Percentiles rank a stretch among this genome's conserved stretches.
Conservation (phyloP, 2,113 vertebrate species). For the Phocoena phocoena region DNA sequence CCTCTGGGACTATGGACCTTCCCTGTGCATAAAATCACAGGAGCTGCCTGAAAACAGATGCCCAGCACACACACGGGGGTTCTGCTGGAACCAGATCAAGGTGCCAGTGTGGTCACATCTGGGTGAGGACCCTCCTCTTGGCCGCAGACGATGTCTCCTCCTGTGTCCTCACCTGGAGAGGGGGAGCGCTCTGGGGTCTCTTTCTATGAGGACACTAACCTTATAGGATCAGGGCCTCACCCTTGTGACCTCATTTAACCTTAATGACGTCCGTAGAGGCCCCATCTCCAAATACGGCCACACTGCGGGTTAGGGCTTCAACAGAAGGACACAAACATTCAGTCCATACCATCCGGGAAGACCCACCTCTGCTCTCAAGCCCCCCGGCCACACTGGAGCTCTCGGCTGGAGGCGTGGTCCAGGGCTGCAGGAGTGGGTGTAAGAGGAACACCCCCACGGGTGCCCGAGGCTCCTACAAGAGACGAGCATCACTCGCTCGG, state of each 20-base stretch:
- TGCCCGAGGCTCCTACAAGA: not conserved
- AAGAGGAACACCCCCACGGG: fast-evolving
- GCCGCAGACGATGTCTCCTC: fast-evolving
- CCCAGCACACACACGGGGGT: not conserved
- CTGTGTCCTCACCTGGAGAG: fast-evolving
- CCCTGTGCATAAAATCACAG: fast-evolving
- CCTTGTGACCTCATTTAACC: not conserved
- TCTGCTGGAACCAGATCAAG: not conserved
- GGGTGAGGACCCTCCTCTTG: not conserved
- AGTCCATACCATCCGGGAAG: not conserved
- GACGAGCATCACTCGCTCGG: fast-evolving
- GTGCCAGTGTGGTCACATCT: fast-evolving
- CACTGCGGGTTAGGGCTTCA: not conserved
- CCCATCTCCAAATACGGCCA: not conserved
- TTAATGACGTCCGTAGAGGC: not conserved
- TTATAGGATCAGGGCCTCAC: not conserved
- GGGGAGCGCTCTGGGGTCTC: not conserved
- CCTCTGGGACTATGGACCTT: fast-evolving
- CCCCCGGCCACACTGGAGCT: fast-evolving
- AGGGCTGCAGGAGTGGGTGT: fast-evolving
- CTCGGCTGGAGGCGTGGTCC: not conserved
- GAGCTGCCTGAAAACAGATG: too few relatives aligned
- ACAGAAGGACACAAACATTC: too few relatives aligned
- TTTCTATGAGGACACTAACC: not conserved
- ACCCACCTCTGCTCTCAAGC: fast-evolving